Percentiles rank a stretch among this genome's conserved stretches.
Evolutionary conservation across 2,797 vertebrate species (phyloP).

Genomic region (Geotrypetes seraphini): DNA sequence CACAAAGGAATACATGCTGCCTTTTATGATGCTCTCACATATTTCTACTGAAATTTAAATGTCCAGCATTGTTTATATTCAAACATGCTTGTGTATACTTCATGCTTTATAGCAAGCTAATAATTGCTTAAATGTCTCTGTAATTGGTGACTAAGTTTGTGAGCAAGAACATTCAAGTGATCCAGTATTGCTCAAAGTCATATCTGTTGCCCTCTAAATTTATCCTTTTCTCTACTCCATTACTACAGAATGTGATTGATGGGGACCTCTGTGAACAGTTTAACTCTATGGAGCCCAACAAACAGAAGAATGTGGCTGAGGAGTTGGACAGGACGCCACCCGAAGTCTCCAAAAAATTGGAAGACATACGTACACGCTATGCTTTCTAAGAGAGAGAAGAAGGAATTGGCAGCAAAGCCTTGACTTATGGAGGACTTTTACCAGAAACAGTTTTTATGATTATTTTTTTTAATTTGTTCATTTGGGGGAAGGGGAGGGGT

Average conservation of each 20-base stretch:
- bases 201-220: neutral
- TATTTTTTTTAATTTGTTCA: too few relatives aligned
- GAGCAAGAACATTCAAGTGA: too few relatives aligned
- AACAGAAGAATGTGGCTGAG: conserved; percentile 93
- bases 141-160: too few relatives aligned
- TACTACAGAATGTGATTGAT: conserved; percentile 86
- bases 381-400: conserved; percentile 75
- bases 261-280: conserved; percentile 97
- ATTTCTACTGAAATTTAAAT: too few relatives aligned
- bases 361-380: conserved; percentile 94
- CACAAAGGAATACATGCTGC: too few relatives aligned
- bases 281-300: conserved; percentile 97
- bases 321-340: conserved; percentile 92
- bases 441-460: neutral
- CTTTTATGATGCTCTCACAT: too few relatives aligned
- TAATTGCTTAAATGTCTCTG: too few relatives aligned
- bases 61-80: too few relatives aligned
- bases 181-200: too few relatives aligned
- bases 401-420: conserved; percentile 10
- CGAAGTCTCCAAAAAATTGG: conserved; percentile 95
- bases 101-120: too few relatives aligned
- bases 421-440: conserved; percentile 3
- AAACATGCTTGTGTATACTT: too few relatives aligned
- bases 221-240: neutral
- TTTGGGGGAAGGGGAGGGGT: conserved; percentile 3